Conservation (phyloP, 2,113 vertebrate species). For the Podocnemis expansa region DNA sequence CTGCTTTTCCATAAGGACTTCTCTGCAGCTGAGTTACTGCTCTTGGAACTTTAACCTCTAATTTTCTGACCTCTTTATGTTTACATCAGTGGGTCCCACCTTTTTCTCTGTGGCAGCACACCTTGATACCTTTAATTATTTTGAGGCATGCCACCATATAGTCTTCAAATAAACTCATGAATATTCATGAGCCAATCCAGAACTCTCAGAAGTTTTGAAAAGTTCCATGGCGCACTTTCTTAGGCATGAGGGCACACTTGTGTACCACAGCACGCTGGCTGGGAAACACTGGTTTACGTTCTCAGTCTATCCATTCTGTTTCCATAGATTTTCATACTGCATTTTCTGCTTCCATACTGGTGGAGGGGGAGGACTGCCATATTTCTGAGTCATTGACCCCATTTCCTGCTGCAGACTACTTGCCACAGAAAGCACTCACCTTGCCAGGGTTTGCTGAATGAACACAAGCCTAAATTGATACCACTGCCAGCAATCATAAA, state of each 20-base stretch:
- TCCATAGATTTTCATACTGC: not conserved
- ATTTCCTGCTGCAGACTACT: not conserved
- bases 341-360: not conserved
- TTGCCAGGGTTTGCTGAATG: not conserved
- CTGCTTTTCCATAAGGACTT: not conserved
- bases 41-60: not conserved
- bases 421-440: accelerated
- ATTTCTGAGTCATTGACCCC: not conserved
- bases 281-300: no score
- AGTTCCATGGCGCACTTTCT: no score
- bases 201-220: no score
- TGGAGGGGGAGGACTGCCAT: not conserved
- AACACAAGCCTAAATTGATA: not conserved
- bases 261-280: no score
- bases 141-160: no score
- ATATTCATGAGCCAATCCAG: no score
- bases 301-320: not conserved
- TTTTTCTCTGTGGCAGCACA: no score
- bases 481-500: not conserved
- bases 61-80: not conserved
- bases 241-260: no score
- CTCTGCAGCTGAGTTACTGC: not conserved
- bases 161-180: no score
- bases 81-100: no score
- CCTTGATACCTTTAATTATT: no score